phyloP scores from a whole-genome alignment of 2,797 vertebrate genomes.

The Craterocephalus amniculus region DNA sequence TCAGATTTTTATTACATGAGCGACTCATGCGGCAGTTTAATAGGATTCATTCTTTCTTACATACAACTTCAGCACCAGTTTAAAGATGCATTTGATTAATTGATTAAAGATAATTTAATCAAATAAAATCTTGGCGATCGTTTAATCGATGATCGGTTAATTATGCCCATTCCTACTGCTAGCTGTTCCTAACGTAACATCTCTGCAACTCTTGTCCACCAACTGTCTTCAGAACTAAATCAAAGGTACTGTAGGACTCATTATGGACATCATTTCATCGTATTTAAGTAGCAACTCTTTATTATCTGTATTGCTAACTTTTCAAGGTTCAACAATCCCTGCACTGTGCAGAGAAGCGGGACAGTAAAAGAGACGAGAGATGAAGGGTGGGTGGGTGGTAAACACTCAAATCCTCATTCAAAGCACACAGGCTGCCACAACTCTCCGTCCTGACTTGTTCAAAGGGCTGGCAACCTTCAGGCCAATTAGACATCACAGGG shows the following conservation, averaged over 20 bases:
- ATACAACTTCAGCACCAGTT: too few species aligned
- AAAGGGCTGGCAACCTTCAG: conserved; percentile 84
- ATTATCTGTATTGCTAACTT: conserved; percentile 21
- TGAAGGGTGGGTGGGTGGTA: conserved; percentile 70
- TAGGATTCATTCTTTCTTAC: too few species aligned
- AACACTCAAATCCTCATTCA: conserved; percentile 77
- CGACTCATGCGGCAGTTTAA: too few species aligned
- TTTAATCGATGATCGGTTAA: too few species aligned
- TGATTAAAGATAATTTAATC: too few species aligned
- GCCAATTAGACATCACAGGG: conserved; percentile 85
- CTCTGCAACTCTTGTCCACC: not conserved
- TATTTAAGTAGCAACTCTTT: conserved; percentile 3
- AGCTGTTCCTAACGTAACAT: conserved; percentile 36
- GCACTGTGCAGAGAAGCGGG: conserved; percentile 37
- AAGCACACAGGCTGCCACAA: conserved; percentile 72
- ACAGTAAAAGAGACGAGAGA: conserved; percentile 31
- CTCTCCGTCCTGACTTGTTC: conserved; percentile 80
- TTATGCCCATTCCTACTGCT: too few species aligned
- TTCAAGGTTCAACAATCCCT: conserved; percentile 19
- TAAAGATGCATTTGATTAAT: too few species aligned
- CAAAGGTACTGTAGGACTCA: conserved; percentile 28
- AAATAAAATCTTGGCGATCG: too few species aligned
- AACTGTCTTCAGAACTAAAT: conserved; percentile 32
- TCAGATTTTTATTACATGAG: too few species aligned
- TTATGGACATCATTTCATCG: conserved; percentile 4